phyloP scores from a whole-genome alignment of 2,888 invertebrate species.

The Synergus itoensis region DNA sequence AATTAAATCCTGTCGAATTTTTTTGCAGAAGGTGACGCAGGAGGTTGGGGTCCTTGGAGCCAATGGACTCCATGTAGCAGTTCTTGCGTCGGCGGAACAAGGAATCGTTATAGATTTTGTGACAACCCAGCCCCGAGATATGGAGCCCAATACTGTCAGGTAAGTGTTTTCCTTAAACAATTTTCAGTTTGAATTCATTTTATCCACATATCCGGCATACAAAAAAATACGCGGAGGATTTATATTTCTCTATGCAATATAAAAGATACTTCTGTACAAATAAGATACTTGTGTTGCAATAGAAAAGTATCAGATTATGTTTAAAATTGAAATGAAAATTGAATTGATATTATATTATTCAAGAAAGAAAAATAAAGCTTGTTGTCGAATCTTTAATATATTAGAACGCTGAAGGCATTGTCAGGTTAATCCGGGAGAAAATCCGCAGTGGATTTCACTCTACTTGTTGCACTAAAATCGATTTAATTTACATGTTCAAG shows the following conservation, averaged over 20 bases:
- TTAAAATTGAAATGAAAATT: neutral
- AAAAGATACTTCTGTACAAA: neutral
- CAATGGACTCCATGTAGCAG: constrained; percentile 92
- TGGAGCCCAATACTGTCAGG: constrained; percentile 93
- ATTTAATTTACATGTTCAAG: constrained; percentile 75
- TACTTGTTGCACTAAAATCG: constrained; percentile 40
- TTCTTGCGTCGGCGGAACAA: constrained; percentile 87
- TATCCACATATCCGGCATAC: too few species aligned
- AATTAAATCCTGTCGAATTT: neutral
- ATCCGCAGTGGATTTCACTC: constrained; percentile 10
- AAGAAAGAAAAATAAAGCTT: neutral
- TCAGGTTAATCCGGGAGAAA: neutral
- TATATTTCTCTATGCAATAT: too few species aligned
- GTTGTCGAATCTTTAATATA: neutral
- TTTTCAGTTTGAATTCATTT: neutral
- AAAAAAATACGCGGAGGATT: too few species aligned
- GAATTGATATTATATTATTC: neutral
- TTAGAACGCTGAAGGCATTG: neutral
- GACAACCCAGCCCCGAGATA: constrained; percentile 93
- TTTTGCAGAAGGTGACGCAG: constrained; percentile 77
- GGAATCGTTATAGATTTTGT: constrained; percentile 91
- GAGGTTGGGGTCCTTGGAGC: constrained; percentile 89
- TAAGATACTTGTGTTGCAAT: neutral
- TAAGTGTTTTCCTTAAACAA: constrained; percentile 73
- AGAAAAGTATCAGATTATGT: neutral